Evolutionary conservation across 2,113 vertebrate species (phyloP).

Genomic region (Dromiciops gliroides): DNA sequence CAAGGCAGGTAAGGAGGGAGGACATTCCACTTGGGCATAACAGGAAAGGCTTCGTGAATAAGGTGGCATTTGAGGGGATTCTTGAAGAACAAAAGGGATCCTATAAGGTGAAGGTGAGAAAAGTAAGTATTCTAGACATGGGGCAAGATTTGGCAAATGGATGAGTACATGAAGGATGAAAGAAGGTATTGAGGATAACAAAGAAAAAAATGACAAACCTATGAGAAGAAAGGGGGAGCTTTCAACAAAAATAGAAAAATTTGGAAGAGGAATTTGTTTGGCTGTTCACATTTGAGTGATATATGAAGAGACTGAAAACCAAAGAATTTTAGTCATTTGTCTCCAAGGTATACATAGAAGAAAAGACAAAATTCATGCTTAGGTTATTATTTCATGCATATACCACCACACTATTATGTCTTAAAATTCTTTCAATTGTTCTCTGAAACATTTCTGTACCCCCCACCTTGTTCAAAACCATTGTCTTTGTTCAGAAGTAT

Average conservation of each 20-base stretch:
- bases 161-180: background rate
- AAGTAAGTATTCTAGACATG: background rate
- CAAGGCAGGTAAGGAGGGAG: background rate
- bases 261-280: background rate
- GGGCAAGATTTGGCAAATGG: background rate
- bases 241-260: background rate
- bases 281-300: background rate
- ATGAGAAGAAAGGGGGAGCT: rapidly evolving
- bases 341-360: background rate
- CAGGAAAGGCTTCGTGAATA: background rate
- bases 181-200: background rate
- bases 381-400: background rate
- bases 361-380: background rate
- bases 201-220: background rate
- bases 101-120: background rate
- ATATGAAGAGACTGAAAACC: background rate
- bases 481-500: background rate
- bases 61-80: background rate
- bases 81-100: background rate
- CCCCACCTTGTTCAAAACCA: background rate
- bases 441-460: background rate
- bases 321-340: too few relatives aligned
- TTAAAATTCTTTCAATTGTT: background rate
- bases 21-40: background rate
- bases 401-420: background rate